Base-by-base conservation (phyloP, 2,888 invertebrate species). In the Eupelmus urozonus region DNA sequence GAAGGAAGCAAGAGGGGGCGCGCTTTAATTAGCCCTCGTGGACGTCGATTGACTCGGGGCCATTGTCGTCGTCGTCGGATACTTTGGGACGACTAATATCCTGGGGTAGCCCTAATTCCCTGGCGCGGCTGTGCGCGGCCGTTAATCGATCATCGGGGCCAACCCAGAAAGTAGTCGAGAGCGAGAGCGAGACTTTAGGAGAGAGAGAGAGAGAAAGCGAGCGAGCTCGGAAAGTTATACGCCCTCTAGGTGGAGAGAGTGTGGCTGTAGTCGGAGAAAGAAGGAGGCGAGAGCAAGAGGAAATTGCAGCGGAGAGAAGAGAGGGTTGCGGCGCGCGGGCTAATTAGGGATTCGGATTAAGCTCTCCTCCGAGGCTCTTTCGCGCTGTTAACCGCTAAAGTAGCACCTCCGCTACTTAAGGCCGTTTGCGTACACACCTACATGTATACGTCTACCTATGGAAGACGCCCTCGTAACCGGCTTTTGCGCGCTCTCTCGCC, bases 341-440 rank as follows among this genome's bases (percentile, higher is more conserved):
- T 77, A 77, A 77, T 77, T 77, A 72, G 77, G 59, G 77, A 77
- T 72, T 77, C 66, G 60, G 66, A 77, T 77, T 77, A 66, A 77
- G 42, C 66, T 72, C 66, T 67, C 72, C 60, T 53, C 25, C 25
- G 66, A 45, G 71, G 71, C 51, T 69, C 75, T 76, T 66, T 76
- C 62, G 63, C 63, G 51, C 66, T 63, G 57, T 76, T 76, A 76
- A 71, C 71, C 59, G 59, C 76, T 65, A 71, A 71, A 69, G 67
- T 75, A 75, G 51, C 75, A 55, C 63, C 70, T 42, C 45, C 53
- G 71, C 59, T 70, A 76, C 70, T 76, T 71, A 42, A 66, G 34
- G 25, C 66, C 55, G 18, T 70, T 57, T 60, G 57, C 59, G 51
- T 55, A 55, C 67, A 60, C 75, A 55, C 27, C 0, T 11, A 42